Percentiles rank a stretch among this genome's conserved stretches.
Conservation (phyloP, 2,888 invertebrate species). For the Itoplectis maculator region DNA sequence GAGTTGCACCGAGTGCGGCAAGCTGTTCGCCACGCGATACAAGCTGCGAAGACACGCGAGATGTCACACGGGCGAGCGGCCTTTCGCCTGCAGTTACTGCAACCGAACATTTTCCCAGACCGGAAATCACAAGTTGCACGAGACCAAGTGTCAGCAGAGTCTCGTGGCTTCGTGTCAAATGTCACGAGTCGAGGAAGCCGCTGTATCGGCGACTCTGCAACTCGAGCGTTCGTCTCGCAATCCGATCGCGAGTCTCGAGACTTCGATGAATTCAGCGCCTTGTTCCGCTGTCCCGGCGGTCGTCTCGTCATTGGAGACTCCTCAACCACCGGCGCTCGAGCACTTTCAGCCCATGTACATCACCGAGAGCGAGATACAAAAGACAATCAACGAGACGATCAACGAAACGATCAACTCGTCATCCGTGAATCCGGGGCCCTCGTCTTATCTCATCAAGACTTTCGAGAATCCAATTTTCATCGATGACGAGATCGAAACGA, state of each 20-base stretch:
- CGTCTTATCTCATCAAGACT: conserved; percentile 78
- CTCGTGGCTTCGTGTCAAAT: conserved; percentile 65
- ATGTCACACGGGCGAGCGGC: conserved; percentile 81
- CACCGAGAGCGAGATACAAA: conserved; percentile 81
- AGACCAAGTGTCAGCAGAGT: conserved; percentile 78
- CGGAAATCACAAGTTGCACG: conserved; percentile 81
- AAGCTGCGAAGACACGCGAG: conserved; percentile 79
- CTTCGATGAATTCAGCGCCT: conserved; percentile 30
- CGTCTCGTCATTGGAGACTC: conserved; percentile 26
- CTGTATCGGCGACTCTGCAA: conserved; percentile 29
- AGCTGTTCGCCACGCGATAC: conserved; percentile 81
- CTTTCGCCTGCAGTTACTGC: conserved; percentile 80
- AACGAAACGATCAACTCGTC: conserved; percentile 81
- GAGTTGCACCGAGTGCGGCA: conserved; percentile 79
- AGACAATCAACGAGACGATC: conserved; percentile 81
- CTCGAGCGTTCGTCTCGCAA: conserved; percentile 10
- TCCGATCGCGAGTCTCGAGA: conserved; percentile 25
- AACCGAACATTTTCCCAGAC: conserved; percentile 81
- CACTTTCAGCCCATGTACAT: conserved; percentile 78
- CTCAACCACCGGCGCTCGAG: conserved; percentile 67
- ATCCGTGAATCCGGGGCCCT: conserved; percentile 72
- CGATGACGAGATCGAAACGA: conserved; percentile 80
- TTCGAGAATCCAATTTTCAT: conserved; percentile 80
- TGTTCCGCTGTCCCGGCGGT: conserved; percentile 30
- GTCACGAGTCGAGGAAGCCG: conserved; percentile 34